Conservation (phyloP, 2,797 vertebrate genomes). For the Sebastes goodei region DNA sequence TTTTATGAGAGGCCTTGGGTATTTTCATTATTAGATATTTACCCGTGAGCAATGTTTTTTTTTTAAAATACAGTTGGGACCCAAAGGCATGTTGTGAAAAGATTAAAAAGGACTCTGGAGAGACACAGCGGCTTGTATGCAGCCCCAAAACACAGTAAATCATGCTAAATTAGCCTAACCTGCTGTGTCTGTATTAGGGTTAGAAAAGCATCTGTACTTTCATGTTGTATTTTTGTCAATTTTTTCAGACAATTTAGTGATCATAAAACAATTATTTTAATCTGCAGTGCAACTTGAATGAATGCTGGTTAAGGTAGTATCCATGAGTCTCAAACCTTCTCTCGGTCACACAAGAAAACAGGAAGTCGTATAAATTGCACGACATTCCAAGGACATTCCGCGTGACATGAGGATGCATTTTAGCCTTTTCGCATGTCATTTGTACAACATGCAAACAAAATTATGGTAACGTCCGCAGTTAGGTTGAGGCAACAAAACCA, state of each 20-base stretch:
- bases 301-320: too few species aligned
- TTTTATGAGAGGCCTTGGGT: neutral
- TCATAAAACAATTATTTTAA: neutral
- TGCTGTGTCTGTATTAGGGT: neutral
- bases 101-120: conserved; percentile 28
- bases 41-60: conserved; percentile 10
- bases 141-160: conserved; percentile 14
- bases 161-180: conserved; percentile 9
- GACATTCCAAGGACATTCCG: too few species aligned
- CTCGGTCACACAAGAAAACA: too few species aligned
- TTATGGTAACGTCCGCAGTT: too few species aligned
- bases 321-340: too few species aligned
- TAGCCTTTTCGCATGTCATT: too few species aligned
- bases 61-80: conserved; percentile 15
- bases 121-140: neutral
- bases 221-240: neutral
- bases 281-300: neutral
- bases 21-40: conserved; percentile 26
- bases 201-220: neutral
- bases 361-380: too few species aligned
- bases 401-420: too few species aligned
- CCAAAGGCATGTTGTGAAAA: conserved; percentile 16
- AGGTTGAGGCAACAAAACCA: too few species aligned
- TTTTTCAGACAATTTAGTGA: neutral
- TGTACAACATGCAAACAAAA: too few species aligned